phyloP scores from a whole-genome alignment of 2,797 vertebrate genomes.

The Mycteria americana region DNA sequence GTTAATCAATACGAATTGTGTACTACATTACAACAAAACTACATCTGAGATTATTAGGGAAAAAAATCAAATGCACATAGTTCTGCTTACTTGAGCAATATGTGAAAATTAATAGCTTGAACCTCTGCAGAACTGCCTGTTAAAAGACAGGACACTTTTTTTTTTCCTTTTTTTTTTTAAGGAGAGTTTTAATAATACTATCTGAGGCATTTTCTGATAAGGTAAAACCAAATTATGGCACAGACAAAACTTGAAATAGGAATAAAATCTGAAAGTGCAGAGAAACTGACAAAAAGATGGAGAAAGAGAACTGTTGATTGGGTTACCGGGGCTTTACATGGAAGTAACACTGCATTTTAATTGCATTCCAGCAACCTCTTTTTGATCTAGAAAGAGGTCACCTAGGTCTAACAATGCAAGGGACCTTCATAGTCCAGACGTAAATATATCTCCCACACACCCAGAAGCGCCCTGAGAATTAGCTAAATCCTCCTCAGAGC shows the following conservation, averaged over 20 bases:
- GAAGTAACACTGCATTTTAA: slow-evolving; percentile 56
- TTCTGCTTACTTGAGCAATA: slow-evolving; percentile 78
- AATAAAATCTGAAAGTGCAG: slow-evolving; percentile 27
- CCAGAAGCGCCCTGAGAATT: slow-evolving; percentile 58
- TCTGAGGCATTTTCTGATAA: neutral
- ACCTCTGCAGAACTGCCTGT: slow-evolving; percentile 3
- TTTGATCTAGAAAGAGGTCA: slow-evolving; percentile 66
- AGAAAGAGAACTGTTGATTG: slow-evolving; percentile 28
- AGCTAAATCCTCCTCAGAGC: slow-evolving; percentile 66
- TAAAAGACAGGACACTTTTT: neutral
- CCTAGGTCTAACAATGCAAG: slow-evolving; percentile 45
- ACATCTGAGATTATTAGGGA: slow-evolving; percentile 72
- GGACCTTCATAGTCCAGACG: slow-evolving; percentile 43
- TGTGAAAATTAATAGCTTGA: slow-evolving; percentile 71
- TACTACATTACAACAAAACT: slow-evolving; percentile 73
- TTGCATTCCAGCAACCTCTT: slow-evolving; percentile 64
- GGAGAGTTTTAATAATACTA: neutral
- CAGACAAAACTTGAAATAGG: neutral
- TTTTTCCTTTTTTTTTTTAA: neutral
- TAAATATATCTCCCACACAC: slow-evolving; percentile 50
- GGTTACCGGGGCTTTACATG: slow-evolving; percentile 33
- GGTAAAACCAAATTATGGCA: slow-evolving; percentile 33
- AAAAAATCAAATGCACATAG: slow-evolving; percentile 70
- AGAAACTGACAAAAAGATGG: neutral
- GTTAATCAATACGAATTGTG: slow-evolving; percentile 77